These are phyloP conservation scores for Corella eumyota DNA, from an alignment of 23 tunicate species.

Conservation along the genomic window DNA sequence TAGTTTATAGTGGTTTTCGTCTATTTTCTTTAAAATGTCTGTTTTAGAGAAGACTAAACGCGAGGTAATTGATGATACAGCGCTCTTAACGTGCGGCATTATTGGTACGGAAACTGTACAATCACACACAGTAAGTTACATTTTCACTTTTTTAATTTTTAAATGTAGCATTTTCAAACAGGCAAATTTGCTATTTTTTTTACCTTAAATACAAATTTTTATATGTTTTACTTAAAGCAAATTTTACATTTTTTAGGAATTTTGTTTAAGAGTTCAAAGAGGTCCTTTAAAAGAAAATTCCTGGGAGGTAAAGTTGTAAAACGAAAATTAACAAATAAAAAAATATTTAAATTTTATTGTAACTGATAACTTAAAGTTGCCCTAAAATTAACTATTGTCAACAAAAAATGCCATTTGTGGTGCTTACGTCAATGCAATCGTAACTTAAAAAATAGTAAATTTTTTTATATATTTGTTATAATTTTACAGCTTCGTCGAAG, in stretches of 20 bases:
- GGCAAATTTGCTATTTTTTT: not conserved
- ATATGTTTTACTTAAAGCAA: conserved; percentile 1
- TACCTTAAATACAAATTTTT: too few relatives aligned
- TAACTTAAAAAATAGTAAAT: too few relatives aligned
- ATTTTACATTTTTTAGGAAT: conserved; percentile 39
- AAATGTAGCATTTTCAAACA: not conserved
- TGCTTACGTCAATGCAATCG: too few relatives aligned
- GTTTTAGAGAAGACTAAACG: conserved; percentile 43
- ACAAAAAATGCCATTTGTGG: too few relatives aligned
- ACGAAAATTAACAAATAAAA: too few relatives aligned
- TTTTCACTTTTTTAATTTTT: not conserved
- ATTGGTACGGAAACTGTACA: conserved; percentile 87
- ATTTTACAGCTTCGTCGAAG: conserved; percentile 46
- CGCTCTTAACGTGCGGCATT: conserved; percentile 37
- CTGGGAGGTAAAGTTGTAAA: conserved; percentile 55
- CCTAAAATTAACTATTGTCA: too few relatives aligned
- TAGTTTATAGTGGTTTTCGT: too few relatives aligned
- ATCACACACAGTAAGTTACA: conserved; percentile 73
- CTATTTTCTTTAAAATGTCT: conserved; percentile 70
- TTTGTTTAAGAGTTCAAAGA: conserved; percentile 66
- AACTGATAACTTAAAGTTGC: too few relatives aligned
- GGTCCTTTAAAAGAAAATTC: conserved; percentile 72
- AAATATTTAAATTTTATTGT: too few relatives aligned
- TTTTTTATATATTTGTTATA: not conserved
- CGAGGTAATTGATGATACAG: conserved; percentile 57